Base-by-base conservation (phyloP, 2,888 invertebrate species). In the Heliconius erato region DNA sequence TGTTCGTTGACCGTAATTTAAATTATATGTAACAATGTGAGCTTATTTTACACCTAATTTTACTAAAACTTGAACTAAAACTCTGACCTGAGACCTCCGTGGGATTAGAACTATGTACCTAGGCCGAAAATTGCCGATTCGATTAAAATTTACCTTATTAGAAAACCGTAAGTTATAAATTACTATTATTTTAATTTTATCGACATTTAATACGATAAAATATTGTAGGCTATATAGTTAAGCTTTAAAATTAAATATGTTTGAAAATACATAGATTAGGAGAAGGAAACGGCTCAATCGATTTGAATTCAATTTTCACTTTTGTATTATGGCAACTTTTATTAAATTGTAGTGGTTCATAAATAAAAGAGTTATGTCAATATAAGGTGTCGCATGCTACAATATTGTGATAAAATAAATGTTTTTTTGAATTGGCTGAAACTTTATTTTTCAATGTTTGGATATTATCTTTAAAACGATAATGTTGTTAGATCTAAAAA, bases 31-130 rank as follows among this genome's bases (percentile, higher is more conserved):
- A 80, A 76, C 67, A 26, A 80, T 80, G 68, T 40, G 6, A 40
- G 28, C 63, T 74, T 79, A 80, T 65, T 72, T 65, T 74, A 35
- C 65, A 82, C 76, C 80, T 80, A 65, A 82, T 82, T 63, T n/a
- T 82, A 84, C 74, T 65, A 44, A 81, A 54, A 83, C 80, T 82
- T 85, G 84, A 81, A 79, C 77, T 81, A 81, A 85, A 78, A 83
- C 76, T 67, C 79, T 80, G 67, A 83, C 63, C 67, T 76, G 76
- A 82, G 82, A 82, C 79, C 68, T 79, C 79, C 71, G 67, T 80
- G 65, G 74, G 80, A 81, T 80, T 40, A 81, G 71, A 69, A 71
- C 14, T 40, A 63, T 69, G 74, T 79, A 7, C 0, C 54, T 54
- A 82, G 63, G 79, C 82, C 81, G 80, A 83, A 85, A 81, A 83